Base-by-base conservation (phyloP, 1,140 invertebrate genomes). In the Nephila pilipes region DNA sequence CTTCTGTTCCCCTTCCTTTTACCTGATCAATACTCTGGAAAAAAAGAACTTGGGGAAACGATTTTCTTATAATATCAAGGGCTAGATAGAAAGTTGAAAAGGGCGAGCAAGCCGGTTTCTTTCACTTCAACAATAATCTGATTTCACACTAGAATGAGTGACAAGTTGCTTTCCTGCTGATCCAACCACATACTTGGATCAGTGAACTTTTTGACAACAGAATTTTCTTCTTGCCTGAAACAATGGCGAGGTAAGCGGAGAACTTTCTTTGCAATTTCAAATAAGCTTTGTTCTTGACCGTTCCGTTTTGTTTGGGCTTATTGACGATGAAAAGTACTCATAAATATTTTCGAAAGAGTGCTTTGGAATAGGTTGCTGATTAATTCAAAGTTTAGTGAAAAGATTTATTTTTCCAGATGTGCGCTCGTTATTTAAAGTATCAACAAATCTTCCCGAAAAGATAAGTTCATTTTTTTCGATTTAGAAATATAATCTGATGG, bases 21-120 rank as follows among this genome's bases (percentile, higher is more conserved):
- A 87, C 58, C 58, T 63, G 55, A 87, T 87, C 85, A 87, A 87
- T 87, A 63, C 85, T 2, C 12, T 10, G 36, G 38, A 22, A 87
- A 32, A 69, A 65, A 65, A 32, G 6, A 57, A 54, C 14, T 60
- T 16, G 25, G 38, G 22, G 12, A 32, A 32, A 25, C 18, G 55
- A 58, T 69, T 87, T 69, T 87, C 60, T 63, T 63, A 65, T 46
- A n/a, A 65, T 58, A 69, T 63, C 14, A 63, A 87, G 25, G 55
- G 58, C 18, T 87, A 29, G 20, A 46, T 65, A 87, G 85, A 87
- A 87, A 87, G 60, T 87, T 87, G 85, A 87, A 87, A 87, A 29
- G 85, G 22, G 25, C 25, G 20, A 29, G 10, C 38, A 25, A 87
- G 57, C 32, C 85, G 18, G 58, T 29, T 54, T 55, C 32, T 60